Evolutionary conservation across 2,113 vertebrate genomes (phyloP).

Genomic region (Mastomys natalensis): DNA sequence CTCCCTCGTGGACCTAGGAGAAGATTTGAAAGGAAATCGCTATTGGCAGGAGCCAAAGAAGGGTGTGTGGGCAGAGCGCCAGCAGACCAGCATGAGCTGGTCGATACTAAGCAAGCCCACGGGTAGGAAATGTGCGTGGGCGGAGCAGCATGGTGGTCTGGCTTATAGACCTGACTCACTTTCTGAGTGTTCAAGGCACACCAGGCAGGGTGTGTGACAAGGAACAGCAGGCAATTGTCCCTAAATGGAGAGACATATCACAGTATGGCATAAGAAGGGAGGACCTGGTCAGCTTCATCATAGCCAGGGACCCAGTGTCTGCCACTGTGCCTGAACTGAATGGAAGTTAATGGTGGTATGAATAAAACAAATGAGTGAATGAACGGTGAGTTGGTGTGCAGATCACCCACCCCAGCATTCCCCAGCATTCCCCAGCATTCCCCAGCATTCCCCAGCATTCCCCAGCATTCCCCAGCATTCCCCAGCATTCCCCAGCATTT

Average conservation of each 20-base stretch:
- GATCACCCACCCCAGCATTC: rapidly evolving
- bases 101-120: neutral
- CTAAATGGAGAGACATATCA: neutral
- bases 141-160: neutral
- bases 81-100: neutral
- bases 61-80: neutral
- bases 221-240: neutral
- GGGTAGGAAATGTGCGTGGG: too few species aligned
- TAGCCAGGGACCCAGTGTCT: rapidly evolving
- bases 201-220: neutral
- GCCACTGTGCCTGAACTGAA: too few species aligned
- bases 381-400: neutral
- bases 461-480: rapidly evolving
- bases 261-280: neutral
- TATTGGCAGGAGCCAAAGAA: neutral
- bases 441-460: rapidly evolving
- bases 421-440: rapidly evolving
- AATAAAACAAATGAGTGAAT: neutral
- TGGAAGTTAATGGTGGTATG: neutral
- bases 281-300: neutral
- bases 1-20: neutral
- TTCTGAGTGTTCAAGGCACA: neutral
- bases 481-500: rapidly evolving
- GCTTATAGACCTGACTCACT: neutral
- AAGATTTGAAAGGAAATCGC: neutral